Base-by-base conservation (phyloP, 2,888 invertebrate species). In the Parapristionchus giblindavisi region DNA sequence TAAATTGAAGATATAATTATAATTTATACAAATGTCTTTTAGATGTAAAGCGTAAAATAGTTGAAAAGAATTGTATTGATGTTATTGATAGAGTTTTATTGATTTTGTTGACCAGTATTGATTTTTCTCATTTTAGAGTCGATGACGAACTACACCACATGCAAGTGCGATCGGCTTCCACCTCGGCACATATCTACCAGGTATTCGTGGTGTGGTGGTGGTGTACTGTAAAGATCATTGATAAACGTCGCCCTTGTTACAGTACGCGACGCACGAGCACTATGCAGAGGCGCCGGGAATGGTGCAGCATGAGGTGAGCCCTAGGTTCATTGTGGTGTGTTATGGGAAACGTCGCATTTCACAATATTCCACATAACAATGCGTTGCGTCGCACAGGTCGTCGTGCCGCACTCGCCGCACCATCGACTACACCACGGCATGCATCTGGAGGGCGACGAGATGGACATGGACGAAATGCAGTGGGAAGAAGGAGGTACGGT, bases 221-320 rank as follows among this genome's bases (percentile, higher is more conserved):
- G 38, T 38, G 61, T 36, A 38, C 38, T 27, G 5, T 6, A 61
- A 40, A 43, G 63, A n/a, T 17, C 56, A 56, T 29, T 56, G 11
- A 27, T 43, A 8, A 27, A 29, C 29, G 21, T 65, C 32, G 43
- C 36, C 40, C 43, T 65, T 43, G 21, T 27, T 43, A 21, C 43
- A 65, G 24, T 43, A 43, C 43, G 8, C 38, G 63, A 65, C 48
- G 63, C 29, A 65, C 29, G 63, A 65, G 3, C 63, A 65, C 43
- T 65, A 65, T 21, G 63, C 29, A 6, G 63, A 40, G 21, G 63
- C 43, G 6, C 63, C 63, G 29, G 63, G 43, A 21, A 65, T 65
- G 63, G 63, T 65, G 63, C 43, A 65, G 29, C 63, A 65, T 43
- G 63, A 65, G 63, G 63, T 65, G 40, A 17, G 63, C 43, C n/a